Base-by-base conservation (phyloP, 2,888 invertebrate genomes). In the Mactromeris polynyma region DNA sequence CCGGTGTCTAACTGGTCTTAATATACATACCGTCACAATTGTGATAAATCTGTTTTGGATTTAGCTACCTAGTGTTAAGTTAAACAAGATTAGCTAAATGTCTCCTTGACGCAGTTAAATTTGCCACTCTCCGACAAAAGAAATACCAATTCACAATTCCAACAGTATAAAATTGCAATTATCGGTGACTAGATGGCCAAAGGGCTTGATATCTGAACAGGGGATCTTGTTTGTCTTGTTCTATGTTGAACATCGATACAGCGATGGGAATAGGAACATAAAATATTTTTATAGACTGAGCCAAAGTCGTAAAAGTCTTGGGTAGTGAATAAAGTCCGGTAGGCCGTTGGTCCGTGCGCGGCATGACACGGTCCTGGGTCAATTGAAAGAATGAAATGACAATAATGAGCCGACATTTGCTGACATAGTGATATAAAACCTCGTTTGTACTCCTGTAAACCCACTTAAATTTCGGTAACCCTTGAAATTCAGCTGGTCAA, bases 31-130 rank as follows among this genome's bases (percentile, higher is more conserved):
- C 36, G 64, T 73, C 86, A 86, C 64, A 80, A 26, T 42, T 21
- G 58, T 58, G 87, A 73, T 90, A 90, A 85, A 83, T 73, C 83
- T 69, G 26, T 79, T 83, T 64, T 40, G n/a, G 40, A 64, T 58
- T 86, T 87, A 82, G 42, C 85, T 83, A 38, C 46, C 58, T 42
- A 82, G 64, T 90, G 90, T 85, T 86, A 89, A 90, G 86, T 86
- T 88, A 90, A 90, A 90, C 90, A 90, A 90, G 83, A 90, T 90
- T 90, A 90, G 90, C 85, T 86, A 90, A 90, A 86, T 90, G 86
- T 80, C 88, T 86, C 88, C 88, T 81, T 77, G 64, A 83, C 42
- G 42, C 51, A 81, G 85, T 77, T 81, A 86, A 42, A 86, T 81
- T 80, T 81, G 84, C 85, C 90, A 88, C 90, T 80, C 77, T 64